These are phyloP conservation scores for Strix occidentalis DNA, from an alignment of 2,797 vertebrate species.

Conservation along the genomic window DNA sequence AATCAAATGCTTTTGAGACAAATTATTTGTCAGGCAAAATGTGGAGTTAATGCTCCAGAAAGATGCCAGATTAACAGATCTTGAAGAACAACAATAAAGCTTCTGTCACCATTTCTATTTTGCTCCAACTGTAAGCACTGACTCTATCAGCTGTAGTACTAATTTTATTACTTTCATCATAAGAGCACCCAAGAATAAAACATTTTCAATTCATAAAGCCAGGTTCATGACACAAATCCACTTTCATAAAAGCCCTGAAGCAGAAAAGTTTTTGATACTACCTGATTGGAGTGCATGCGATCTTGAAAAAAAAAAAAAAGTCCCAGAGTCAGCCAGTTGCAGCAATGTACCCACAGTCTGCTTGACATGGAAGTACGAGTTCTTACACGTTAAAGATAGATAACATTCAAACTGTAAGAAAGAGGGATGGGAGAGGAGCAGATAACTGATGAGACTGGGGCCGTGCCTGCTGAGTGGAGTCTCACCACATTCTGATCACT, in stretches of 20 bases:
- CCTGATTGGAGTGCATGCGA: accelerated
- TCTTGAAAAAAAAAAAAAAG: not conserved
- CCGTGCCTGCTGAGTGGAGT: not conserved
- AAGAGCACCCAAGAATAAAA: not conserved
- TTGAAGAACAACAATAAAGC: not conserved
- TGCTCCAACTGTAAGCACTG: not conserved
- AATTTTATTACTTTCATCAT: not conserved
- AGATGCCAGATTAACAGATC: not conserved
- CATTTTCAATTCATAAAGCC: not conserved
- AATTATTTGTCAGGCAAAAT: not conserved
- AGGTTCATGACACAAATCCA: not conserved
- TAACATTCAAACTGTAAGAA: not conserved
- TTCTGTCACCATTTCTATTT: not conserved
- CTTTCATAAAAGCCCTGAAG: not conserved
- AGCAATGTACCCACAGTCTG: not conserved
- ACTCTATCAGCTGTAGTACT: not conserved
- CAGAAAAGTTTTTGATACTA: not conserved
- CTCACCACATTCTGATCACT: not conserved
- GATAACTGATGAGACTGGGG: not conserved
- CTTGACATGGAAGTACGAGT: not conserved
- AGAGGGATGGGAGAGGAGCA: not conserved
- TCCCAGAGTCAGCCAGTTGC: not conserved
- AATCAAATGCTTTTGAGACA: not conserved
- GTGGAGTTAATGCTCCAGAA: not conserved
- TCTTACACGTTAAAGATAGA: not conserved